Evolutionary conservation across 2,888 invertebrate genomes (phyloP).

Genomic region (Pollenia labialis): DNA sequence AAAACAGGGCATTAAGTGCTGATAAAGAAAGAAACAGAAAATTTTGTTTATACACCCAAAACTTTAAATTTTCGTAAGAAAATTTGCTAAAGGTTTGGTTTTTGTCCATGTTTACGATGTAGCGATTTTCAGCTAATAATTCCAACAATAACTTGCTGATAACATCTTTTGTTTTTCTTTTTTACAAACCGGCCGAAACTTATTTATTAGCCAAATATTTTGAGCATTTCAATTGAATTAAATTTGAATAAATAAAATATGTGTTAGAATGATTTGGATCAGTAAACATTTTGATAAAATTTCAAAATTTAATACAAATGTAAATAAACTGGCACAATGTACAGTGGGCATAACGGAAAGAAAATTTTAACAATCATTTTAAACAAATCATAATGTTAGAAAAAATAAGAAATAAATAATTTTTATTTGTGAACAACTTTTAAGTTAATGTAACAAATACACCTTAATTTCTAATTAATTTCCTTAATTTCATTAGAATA

Average conservation of each 20-base stretch:
- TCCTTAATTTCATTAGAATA: no score
- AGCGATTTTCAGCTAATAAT: no score
- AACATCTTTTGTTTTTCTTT: no score
- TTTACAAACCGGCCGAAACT: no score
- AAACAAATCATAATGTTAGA: not conserved
- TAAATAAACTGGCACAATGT: not conserved
- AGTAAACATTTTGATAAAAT: not conserved
- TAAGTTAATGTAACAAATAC: not conserved
- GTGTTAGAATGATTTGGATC: slow-evolving; percentile 34
- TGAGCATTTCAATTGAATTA: slow-evolving; percentile 58
- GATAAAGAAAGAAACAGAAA: no score
- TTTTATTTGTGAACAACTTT: slow-evolving; percentile 16
- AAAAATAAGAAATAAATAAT: slow-evolving; percentile 17
- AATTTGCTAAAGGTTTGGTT: no score
- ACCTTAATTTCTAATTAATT: not conserved
- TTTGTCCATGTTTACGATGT: no score
- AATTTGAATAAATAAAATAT: slow-evolving; percentile 63
- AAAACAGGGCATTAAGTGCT: no score
- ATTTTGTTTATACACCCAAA: no score
- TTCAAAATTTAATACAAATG: slow-evolving; percentile 9
- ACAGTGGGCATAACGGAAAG: no score
- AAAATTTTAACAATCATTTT: not conserved
- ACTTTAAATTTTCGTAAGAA: no score
- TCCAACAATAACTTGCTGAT: no score
- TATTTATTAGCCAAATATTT: not conserved